These are phyloP conservation scores for Sinotaia quadrata DNA, from an alignment of 2,888 invertebrate genomes.

Conservation along the genomic window DNA sequence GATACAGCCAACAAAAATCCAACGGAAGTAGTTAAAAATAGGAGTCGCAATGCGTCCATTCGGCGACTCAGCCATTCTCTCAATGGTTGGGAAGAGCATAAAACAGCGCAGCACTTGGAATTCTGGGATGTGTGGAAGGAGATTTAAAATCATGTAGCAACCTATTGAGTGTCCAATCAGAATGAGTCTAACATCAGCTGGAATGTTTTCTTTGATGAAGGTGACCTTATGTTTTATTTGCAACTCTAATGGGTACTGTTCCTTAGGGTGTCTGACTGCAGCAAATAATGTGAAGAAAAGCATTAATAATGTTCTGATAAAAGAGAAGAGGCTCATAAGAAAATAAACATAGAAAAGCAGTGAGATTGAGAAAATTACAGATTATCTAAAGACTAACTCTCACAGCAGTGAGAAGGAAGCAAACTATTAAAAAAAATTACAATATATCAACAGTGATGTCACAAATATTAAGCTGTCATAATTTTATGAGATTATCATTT, in stretches of 20 bases:
- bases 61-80: conserved; percentile 83
- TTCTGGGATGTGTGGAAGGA: conserved; percentile 75
- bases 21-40: conserved; percentile 74
- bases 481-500: too few relatives aligned
- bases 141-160: conserved; percentile 84
- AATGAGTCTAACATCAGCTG: conserved; percentile 80
- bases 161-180: conserved; percentile 94
- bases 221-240: conserved; percentile 86
- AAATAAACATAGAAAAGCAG: too few relatives aligned
- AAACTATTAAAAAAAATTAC: too few relatives aligned
- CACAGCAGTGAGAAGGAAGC: too few relatives aligned
- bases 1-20: conserved; percentile 62
- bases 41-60: conserved; percentile 82
- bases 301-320: too few relatives aligned
- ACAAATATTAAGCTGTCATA: too few relatives aligned
- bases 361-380: too few relatives aligned
- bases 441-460: too few relatives aligned
- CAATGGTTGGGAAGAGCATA: conserved; percentile 89
- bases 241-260: conserved; percentile 78
- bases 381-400: too few relatives aligned
- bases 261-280: conserved; percentile 30
- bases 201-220: conserved; percentile 83
- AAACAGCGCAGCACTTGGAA: conserved; percentile 73
- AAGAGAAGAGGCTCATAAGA: too few relatives aligned
- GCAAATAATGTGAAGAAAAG: too few relatives aligned